A percentile compares a stretch with the other conserved stretches of the same genome.
phyloP scores from a whole-genome alignment of 2,888 invertebrate species.

The Melinaea menophilus region DNA sequence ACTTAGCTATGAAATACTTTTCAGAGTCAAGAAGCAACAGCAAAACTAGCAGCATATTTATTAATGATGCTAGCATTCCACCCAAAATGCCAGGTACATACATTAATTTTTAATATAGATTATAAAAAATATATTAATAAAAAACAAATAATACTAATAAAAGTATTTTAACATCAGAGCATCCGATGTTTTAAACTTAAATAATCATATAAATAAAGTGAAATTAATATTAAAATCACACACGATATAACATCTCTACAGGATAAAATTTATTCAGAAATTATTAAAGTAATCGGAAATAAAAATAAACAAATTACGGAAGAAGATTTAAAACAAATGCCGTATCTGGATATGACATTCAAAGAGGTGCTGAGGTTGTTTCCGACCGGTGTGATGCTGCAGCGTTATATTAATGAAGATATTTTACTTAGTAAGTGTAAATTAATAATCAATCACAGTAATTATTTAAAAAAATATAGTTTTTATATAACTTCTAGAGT shows the following conservation, averaged over 20 bases:
- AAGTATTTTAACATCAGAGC: no score
- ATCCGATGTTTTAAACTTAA: no score
- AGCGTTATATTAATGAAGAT: constrained; percentile 57
- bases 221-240: background rate
- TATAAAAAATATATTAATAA: no score
- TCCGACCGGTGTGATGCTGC: constrained; percentile 60
- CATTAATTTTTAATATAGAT: background rate
- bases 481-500: background rate
- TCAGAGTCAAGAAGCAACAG: constrained; percentile 68
- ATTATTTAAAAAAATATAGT: background rate
- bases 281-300: constrained; percentile 47
- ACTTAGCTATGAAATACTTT: constrained; percentile 31
- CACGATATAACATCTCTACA: constrained; percentile 31
- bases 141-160: no score
- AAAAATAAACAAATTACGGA: constrained; percentile 47
- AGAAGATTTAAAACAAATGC: constrained; percentile 57
- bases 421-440: constrained; percentile 49
- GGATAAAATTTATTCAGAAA: constrained; percentile 59
- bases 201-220: background rate
- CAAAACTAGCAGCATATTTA: constrained; percentile 56
- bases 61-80: constrained; percentile 66
- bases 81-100: constrained; percentile 55
- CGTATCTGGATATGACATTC: constrained; percentile 63
- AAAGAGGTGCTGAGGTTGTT: constrained; percentile 60
- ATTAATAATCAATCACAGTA: background rate